Evolutionary conservation across 2,888 invertebrate genomes (phyloP).

Genomic region (Lapara coniferarum): DNA sequence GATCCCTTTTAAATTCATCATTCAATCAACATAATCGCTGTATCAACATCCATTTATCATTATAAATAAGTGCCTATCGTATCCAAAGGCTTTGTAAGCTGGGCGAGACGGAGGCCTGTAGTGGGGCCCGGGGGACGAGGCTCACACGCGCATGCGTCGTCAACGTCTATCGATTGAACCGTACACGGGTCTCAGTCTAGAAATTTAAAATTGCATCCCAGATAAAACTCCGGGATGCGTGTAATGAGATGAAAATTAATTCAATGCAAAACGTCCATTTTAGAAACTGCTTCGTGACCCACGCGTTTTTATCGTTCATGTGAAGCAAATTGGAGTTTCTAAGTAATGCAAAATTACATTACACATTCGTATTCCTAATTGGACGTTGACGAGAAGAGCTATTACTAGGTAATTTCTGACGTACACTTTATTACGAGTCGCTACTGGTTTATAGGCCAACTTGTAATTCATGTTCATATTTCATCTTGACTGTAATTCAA

Average conservation of each 20-base stretch:
- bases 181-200: slow-evolving; percentile 22
- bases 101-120: neutral
- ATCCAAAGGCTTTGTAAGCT: slow-evolving; percentile 13
- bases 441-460: neutral
- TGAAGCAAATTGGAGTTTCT: neutral
- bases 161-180: slow-evolving; percentile 24
- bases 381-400: neutral
- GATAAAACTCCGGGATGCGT: slow-evolving; percentile 10
- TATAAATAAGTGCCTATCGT: slow-evolving; percentile 16
- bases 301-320: neutral
- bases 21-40: slow-evolving; percentile 32
- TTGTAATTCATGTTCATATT: no score
- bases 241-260: slow-evolving; percentile 11
- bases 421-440: neutral
- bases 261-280: neutral
- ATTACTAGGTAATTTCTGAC: neutral
- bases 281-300: neutral
- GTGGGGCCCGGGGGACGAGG: neutral
- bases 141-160: slow-evolving; percentile 13
- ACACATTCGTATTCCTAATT: neutral
- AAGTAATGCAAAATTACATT: slow-evolving; percentile 8
- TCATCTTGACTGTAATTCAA: no score
- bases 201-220: slow-evolving; percentile 24
- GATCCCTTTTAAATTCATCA: slow-evolving; percentile 28
- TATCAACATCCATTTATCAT: slow-evolving; percentile 39